Conservation (phyloP, 2,797 vertebrate genomes). For the Pseudochirops cupreus region DNA sequence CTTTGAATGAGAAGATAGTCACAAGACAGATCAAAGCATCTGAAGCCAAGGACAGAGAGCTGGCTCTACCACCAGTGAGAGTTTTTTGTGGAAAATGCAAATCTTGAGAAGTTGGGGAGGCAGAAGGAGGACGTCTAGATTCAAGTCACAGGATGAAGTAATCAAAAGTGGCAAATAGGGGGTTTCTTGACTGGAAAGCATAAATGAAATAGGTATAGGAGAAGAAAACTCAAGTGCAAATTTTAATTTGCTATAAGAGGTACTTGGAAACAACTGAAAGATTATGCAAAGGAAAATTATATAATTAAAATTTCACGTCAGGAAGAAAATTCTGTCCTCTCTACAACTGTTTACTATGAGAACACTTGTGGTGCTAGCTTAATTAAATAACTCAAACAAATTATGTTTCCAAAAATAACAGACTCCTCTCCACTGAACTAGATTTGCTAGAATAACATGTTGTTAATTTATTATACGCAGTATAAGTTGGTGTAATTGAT, state of each 20-base stretch:
- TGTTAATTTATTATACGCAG: not conserved
- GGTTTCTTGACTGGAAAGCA: not conserved
- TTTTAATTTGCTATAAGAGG: not conserved
- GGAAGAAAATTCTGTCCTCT: not conserved
- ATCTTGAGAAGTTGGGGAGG: not conserved
- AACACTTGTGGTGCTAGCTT: not conserved
- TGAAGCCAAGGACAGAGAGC: not conserved
- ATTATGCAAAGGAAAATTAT: not conserved
- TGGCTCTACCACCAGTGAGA: not conserved
- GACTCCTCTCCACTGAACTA: not conserved
- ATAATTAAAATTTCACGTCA: not conserved
- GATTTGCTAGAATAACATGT: not conserved
- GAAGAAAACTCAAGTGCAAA: not conserved
- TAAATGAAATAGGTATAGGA: not conserved
- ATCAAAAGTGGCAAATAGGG: not conserved
- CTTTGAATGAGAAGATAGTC: not conserved
- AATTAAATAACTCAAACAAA: not conserved
- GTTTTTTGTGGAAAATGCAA: not conserved
- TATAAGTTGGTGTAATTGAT: not conserved
- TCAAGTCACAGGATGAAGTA: not conserved
- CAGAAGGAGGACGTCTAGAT: not conserved
- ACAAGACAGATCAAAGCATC: not conserved
- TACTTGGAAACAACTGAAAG: slow-evolving; percentile 1
- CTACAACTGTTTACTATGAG: not conserved
- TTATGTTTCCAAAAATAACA: not conserved